phyloP scores from a whole-genome alignment of 2,113 vertebrate species.

The Rhegmatorhina hoffmannsi region DNA sequence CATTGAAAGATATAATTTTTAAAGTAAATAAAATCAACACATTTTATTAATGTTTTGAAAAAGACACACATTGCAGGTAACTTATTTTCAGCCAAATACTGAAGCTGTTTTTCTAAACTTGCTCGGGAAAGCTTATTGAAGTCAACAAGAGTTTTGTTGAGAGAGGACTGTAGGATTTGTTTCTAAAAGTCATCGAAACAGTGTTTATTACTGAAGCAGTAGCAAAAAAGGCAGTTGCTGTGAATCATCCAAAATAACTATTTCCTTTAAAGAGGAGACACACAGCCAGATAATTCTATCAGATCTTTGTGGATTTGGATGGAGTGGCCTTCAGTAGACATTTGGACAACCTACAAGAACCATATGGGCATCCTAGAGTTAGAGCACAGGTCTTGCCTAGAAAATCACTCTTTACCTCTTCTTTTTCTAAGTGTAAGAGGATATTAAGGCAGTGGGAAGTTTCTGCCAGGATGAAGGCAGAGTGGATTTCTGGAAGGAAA shows the following conservation, averaged over 20 bases:
- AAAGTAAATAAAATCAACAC: slow-evolving; percentile 12
- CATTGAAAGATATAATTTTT: background rate
- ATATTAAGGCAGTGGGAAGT: slow-evolving; percentile 19
- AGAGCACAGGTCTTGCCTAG: background rate
- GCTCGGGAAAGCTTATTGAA: background rate
- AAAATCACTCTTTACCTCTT: background rate
- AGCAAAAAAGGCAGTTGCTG: slow-evolving; percentile 46
- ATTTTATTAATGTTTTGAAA: slow-evolving; percentile 10
- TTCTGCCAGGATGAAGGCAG: background rate
- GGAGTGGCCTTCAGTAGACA: background rate
- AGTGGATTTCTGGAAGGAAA: slow-evolving; percentile 37
- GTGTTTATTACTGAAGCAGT: slow-evolving; percentile 61
- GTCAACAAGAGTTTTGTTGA: slow-evolving; percentile 11
- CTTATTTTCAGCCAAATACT: slow-evolving; percentile 1
- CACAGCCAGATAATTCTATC: slow-evolving; percentile 31
- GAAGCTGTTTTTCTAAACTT: slow-evolving; percentile 3
- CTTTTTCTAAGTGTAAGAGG: background rate
- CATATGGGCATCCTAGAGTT: background rate
- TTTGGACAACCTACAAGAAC: slow-evolving; percentile 4
- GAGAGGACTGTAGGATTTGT: background rate
- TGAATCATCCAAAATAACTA: slow-evolving; percentile 56
- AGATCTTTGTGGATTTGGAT: slow-evolving; percentile 10
- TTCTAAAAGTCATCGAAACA: slow-evolving; percentile 50
- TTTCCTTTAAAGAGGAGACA: slow-evolving; percentile 53
- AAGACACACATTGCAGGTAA: background rate